These are phyloP conservation scores for Endotricha flammealis DNA, from an alignment of 2,888 invertebrate species.

Conservation along the genomic window DNA sequence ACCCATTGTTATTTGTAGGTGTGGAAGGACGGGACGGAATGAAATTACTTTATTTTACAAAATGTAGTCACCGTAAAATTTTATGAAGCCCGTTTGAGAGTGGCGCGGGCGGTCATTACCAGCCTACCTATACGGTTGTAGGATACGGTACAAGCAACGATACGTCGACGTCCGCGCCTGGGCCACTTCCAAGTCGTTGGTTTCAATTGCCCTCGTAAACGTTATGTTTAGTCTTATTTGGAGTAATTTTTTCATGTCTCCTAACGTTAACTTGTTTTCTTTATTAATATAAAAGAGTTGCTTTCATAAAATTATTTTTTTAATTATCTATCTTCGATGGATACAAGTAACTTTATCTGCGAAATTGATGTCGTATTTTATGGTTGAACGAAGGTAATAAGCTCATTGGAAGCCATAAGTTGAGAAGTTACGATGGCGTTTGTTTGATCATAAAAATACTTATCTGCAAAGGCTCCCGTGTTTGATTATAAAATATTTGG, in stretches of 20 bases:
- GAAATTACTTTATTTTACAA: conserved; percentile 59
- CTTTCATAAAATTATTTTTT: background rate
- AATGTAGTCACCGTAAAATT: conserved; percentile 66
- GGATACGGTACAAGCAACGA: conserved; percentile 14
- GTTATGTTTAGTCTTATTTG: conserved; percentile 37
- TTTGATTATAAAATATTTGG: too few relatives aligned
- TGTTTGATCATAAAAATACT: too few relatives aligned
- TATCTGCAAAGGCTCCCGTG: too few relatives aligned
- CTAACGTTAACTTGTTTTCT: conserved; percentile 3
- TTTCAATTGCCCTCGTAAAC: conserved; percentile 54
- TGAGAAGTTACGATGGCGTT: too few relatives aligned
- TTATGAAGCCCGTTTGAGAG: conserved; percentile 53
- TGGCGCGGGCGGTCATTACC: conserved; percentile 46
- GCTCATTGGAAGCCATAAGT: too few relatives aligned
- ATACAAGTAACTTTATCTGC: too few relatives aligned
- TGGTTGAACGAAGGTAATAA: too few relatives aligned
- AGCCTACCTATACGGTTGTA: conserved; percentile 40
- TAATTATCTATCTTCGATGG: too few relatives aligned
- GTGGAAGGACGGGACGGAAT: conserved; percentile 30
- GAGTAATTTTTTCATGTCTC: conserved; percentile 29
- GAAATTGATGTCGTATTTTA: too few relatives aligned
- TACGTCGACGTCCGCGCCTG: conserved; percentile 24
- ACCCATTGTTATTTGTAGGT: conserved; percentile 38
- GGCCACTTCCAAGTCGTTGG: conserved; percentile 45
- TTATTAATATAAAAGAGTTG: conserved; percentile 11